A percentile compares a stretch with the other conserved stretches of the same genome.
Conservation (phyloP, 2,113 vertebrate species). For the Brachyistius frenatus region DNA sequence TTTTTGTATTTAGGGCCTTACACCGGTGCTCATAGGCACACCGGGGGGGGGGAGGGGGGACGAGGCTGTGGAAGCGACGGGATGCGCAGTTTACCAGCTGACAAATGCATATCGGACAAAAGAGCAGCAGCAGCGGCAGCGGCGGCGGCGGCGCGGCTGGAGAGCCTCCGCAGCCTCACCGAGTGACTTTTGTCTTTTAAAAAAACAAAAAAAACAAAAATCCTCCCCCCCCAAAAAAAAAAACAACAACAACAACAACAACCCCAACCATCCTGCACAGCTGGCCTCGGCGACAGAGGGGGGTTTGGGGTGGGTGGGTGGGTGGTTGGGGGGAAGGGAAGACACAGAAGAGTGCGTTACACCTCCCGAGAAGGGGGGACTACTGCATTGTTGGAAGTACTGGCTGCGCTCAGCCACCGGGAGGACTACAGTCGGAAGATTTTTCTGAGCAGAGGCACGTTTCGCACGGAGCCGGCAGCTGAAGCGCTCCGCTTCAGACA, state of each 20-base stretch:
- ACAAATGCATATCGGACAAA: conserved; percentile 71
- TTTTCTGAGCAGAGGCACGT: too few relatives aligned
- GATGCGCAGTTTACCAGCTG: conserved; percentile 79
- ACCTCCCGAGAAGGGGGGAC: neutral
- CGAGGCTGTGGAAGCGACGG: conserved; percentile 64
- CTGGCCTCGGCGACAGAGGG: conserved; percentile 26
- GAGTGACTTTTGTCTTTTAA: conserved; percentile 29
- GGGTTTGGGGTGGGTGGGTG: too few relatives aligned
- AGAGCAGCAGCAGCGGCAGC: conserved; percentile 54
- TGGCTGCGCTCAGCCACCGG: neutral
- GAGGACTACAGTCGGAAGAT: too few relatives aligned
- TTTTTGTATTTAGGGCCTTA: conserved; percentile 30
- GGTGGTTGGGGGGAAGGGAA: neutral
- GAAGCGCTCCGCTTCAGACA: conserved; percentile 16
- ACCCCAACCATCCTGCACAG: conserved; percentile 32
- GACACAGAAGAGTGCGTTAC: too few relatives aligned
- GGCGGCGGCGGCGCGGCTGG: conserved; percentile 37
- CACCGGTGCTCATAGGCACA: conserved; percentile 62
- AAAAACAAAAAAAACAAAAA: too few relatives aligned
- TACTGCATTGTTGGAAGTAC: conserved; percentile 60
- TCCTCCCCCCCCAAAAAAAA: too few relatives aligned
- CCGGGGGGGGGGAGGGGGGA: conserved; percentile 26
- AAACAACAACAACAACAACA: too few relatives aligned
- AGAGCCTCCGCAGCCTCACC: conserved; percentile 48
- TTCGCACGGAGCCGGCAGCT: conserved; percentile 51